Evolutionary conservation across 2,797 vertebrate species (phyloP).

Genomic region (Columba guinea): DNA sequence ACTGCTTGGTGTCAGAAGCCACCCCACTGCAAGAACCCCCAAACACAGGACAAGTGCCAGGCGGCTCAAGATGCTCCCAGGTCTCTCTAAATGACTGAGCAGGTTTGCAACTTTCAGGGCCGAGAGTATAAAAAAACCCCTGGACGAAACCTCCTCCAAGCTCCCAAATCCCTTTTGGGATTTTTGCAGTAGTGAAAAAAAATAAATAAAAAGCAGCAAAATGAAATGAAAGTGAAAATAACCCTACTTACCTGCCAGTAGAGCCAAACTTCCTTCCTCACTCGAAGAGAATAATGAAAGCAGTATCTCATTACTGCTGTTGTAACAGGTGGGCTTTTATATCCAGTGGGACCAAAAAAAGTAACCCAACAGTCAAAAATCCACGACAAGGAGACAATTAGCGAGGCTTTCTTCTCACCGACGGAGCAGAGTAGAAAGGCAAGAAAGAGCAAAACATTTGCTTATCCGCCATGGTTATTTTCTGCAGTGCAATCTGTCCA

Average conservation of each 20-base stretch:
- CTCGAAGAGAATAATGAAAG: background rate
- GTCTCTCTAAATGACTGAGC: rapidly evolving
- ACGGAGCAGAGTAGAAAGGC: background rate
- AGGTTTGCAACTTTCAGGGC: background rate
- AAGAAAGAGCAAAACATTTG: slow-evolving; percentile 45
- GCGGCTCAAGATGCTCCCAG: background rate
- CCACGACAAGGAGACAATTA: background rate
- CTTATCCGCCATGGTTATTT: slow-evolving; percentile 42
- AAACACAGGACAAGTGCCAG: background rate
- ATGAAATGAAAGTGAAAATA: background rate
- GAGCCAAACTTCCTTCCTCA: background rate
- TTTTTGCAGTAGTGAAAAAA: background rate
- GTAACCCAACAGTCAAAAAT: background rate
- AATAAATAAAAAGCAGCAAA: background rate
- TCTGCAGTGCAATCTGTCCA: slow-evolving; percentile 57
- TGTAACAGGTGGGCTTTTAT: background rate
- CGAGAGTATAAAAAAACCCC: background rate
- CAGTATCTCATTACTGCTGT: background rate
- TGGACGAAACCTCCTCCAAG: background rate
- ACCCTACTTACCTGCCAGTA: background rate
- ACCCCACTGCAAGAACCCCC: background rate
- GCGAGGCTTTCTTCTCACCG: background rate
- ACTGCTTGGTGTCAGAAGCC: background rate
- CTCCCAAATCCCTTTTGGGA: background rate
- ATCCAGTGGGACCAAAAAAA: background rate